Evolutionary conservation across 2,113 vertebrate species (phyloP), one percentile per base, ranked within the genome.

Genomic region (Neogobius melanostomus): DNA sequence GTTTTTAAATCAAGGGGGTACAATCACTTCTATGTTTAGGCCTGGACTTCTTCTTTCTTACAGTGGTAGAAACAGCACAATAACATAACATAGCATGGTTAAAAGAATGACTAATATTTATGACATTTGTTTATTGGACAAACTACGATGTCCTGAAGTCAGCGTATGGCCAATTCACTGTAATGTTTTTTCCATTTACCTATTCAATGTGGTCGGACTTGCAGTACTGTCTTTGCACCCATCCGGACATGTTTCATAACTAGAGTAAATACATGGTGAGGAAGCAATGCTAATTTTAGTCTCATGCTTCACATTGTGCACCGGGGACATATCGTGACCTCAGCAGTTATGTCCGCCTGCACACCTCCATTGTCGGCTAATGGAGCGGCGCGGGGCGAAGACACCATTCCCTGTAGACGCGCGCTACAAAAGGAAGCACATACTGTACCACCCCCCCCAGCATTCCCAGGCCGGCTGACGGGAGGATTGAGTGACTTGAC

Each of bases 281-380:
- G 16, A 63, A 10, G 14, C 7, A 2, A 6, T 17, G 61, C 60
- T 11, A 51, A 42, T 62, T 64, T 16, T 46, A n/a, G 44, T 53
- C 54, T 68, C 54, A 68, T 59, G n/a, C 67, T 71, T 68, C 75
- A 66, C 61, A 6, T 63, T 57, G 59, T 75, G 48, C 47, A 36
- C 56, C 45, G 2, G 6, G 9, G 28, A 63, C 66, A 72, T n/a
- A 68, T 16, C 67, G 12, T 43, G 43, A 15, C 64, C 11, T 64
- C 62, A 51, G 3, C 16, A 61, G 16, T 65, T 14, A 72, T 64
- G 61, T 68, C 62, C 17, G 12, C 11, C 52, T 63, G 66, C 69
- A 65, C 72, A 59, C 64, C 17, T 16, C 59, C 6, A 63, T 72
- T 79, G 75, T 85, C 45, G 52, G 43, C 71, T 75, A 85, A 78